Evolutionary conservation across 2,797 vertebrate species (phyloP).

Genomic region (Hemitrygon akajei): DNA sequence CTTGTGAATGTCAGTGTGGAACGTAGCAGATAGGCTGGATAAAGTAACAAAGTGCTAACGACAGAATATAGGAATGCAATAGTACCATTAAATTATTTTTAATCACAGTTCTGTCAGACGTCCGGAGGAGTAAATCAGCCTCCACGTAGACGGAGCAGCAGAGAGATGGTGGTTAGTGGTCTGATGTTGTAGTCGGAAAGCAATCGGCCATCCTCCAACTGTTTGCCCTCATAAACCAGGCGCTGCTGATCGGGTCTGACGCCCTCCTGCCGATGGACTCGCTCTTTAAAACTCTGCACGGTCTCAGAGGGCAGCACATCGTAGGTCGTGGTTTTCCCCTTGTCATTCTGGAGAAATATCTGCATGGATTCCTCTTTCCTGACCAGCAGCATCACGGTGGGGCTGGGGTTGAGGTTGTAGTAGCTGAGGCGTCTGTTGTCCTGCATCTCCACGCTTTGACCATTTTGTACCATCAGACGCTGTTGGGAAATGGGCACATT

Average conservation of each 20-base stretch:
- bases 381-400: conserved; percentile 6
- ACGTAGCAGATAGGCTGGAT: no score
- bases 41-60: no score
- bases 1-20: no score
- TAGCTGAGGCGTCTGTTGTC: not conserved
- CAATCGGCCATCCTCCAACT: no score
- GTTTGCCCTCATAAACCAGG: not conserved
- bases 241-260: conserved; percentile 34
- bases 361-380: not conserved
- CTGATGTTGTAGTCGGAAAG: no score
- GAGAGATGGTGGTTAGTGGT: no score
- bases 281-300: not conserved
- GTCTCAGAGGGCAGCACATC: not conserved
- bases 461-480: not conserved
- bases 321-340: conserved; percentile 7
- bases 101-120: no score
- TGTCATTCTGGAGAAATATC: conserved; percentile 25
- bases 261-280: not conserved
- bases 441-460: not conserved
- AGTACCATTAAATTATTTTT: no score
- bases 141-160: no score
- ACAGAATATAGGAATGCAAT: no score
- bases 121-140: no score
- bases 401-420: not conserved
- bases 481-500: not conserved